Base-by-base conservation (phyloP, 2,797 vertebrate genomes). In the Thalassophryne amazonica region DNA sequence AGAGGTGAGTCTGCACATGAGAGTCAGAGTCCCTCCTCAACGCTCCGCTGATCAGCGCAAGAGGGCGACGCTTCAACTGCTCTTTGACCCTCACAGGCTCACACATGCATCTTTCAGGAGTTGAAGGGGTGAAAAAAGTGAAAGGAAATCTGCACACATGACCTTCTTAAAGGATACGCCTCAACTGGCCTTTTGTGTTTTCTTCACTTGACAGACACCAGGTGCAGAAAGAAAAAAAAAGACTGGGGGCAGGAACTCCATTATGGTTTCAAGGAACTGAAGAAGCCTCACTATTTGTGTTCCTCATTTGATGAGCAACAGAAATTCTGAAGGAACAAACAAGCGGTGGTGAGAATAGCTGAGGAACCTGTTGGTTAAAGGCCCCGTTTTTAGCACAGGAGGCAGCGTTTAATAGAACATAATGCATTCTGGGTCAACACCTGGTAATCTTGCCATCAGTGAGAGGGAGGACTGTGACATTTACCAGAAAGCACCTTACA, bases 131-230 rank as follows among this genome's bases (percentile, higher is more conserved):
- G 43, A 64, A 72, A 41, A 70, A 73, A 81, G 71, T 72, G 76
- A 85, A 88, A 89, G 79, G 78, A 87, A 86, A 86, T 80, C 72
- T 82, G 76, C 84, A 86, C 78, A 85, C 69, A 80, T 81, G 81
- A 87, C 84, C 83, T 83, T 77, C 74, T 89, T 78, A 85, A 80
- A 88, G 73, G 79, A 86, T 81, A 78, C 49, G 82, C 76, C 58
- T 88, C 81, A 76, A 82, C 81, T 83, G 75, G 73, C 47, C 76
- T 69, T 89, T 89, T 89, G 83, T 88, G 46, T 61, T 63, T 61
- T 86, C 73, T 86, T 46, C 31, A 73, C 81, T 81, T 88, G 88
- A 89, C 76, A 85, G 83, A 87, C 73, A 85, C 89, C 89, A 90
- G 86, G 88, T 91, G 89, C 83, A 81, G 45, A 40, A 28, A 51